A percentile compares a stretch with the other conserved stretches of the same genome.
Evolutionary conservation across 1,140 invertebrate genomes (phyloP).

Genomic region (Bombus affinis): DNA sequence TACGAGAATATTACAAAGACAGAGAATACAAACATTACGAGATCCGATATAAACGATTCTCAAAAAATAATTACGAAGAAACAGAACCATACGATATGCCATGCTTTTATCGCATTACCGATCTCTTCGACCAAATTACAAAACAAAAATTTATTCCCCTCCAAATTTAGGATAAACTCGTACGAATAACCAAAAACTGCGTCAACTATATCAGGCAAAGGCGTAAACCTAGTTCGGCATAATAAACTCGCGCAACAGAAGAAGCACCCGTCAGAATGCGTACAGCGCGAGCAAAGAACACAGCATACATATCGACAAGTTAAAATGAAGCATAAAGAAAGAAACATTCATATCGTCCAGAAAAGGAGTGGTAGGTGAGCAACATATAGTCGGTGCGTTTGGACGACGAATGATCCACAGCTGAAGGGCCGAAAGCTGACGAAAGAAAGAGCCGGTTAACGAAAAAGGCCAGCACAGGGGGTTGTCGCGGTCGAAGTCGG

Average conservation of each 20-base stretch:
- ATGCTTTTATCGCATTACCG: too few species aligned
- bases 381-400: too few species aligned
- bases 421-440: constrained; percentile 21
- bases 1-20: too few species aligned
- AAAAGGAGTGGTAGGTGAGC: constrained; percentile 28
- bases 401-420: too few species aligned
- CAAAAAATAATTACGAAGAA: too few species aligned
- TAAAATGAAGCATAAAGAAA: not conserved
- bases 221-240: not conserved
- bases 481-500: constrained; percentile 57
- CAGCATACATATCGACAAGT: not conserved
- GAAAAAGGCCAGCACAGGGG: constrained; percentile 36
- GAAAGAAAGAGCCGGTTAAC: constrained; percentile 47
- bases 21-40: too few species aligned
- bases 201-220: not conserved
- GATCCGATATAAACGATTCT: too few species aligned
- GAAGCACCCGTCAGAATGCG: not conserved
- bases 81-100: too few species aligned
- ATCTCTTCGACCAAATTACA: too few species aligned
- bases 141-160: not conserved
- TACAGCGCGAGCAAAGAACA: not conserved
- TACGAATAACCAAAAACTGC: not conserved
- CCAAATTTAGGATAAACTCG: too few species aligned
- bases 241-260: not conserved
- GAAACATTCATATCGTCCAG: constrained; percentile 36